Conservation (phyloP, 2,113 vertebrate genomes). For the Mesoclemmys tuberculata region DNA sequence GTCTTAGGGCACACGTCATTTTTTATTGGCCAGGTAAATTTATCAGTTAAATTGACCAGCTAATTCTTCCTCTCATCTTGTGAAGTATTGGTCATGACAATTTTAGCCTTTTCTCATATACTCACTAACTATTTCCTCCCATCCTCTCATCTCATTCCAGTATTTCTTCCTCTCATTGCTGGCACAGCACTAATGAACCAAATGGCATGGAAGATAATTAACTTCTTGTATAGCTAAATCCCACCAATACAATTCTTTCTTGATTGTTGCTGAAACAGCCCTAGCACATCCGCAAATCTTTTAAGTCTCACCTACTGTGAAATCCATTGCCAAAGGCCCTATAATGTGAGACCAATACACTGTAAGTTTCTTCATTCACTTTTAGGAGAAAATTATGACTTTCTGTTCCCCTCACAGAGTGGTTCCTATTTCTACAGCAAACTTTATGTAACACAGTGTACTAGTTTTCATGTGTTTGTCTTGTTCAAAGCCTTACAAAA, state of each 20-base stretch:
- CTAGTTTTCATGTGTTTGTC: background rate
- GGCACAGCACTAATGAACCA: background rate
- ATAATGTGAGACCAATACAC: background rate
- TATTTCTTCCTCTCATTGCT: background rate
- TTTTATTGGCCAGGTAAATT: background rate
- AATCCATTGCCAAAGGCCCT: background rate
- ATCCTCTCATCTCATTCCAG: background rate
- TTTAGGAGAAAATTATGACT: background rate
- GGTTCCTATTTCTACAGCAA: background rate
- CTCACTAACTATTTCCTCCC: rapidly evolving
- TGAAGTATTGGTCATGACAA: background rate
- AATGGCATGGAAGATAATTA: background rate
- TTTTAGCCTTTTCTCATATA: background rate
- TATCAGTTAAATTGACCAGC: background rate
- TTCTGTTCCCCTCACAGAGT: background rate
- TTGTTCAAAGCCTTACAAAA: slow-evolving; percentile 19
- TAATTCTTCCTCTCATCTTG: background rate
- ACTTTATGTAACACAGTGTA: background rate
- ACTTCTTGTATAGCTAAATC: background rate
- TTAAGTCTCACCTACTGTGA: background rate
- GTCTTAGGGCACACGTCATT: background rate
- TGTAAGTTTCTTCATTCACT: background rate
- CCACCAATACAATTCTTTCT: background rate
- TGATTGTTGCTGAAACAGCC: background rate
- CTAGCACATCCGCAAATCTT: background rate